phyloP scores from a whole-genome alignment of 1,140 invertebrate genomes.

The Drosophila sucinea region DNA sequence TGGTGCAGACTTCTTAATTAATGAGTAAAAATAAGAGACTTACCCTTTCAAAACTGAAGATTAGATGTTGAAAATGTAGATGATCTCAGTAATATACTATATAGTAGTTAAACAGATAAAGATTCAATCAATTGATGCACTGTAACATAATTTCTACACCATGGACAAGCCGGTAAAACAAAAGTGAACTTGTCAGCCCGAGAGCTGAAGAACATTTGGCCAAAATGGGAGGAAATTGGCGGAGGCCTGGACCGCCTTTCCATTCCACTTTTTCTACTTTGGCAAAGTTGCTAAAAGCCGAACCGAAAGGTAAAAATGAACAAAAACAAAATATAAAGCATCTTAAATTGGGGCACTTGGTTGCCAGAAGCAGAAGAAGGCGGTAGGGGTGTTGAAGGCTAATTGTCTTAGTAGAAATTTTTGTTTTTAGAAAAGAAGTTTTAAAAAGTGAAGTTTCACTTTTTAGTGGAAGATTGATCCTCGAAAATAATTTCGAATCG shows the following conservation, averaged over 20 bases:
- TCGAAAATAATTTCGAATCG: no score
- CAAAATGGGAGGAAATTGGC: slow-evolving; percentile 28
- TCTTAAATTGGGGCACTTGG: slow-evolving; percentile 10
- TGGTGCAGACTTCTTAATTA: not conserved
- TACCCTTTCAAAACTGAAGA: slow-evolving; percentile 1
- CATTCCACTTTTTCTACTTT: slow-evolving; percentile 74
- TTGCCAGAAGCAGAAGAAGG: not conserved
- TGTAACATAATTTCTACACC: not conserved
- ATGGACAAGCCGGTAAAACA: slow-evolving; percentile 25
- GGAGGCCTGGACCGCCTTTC: slow-evolving; percentile 54
- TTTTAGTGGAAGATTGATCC: no score
- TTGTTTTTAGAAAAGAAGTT: no score
- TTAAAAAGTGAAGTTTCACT: no score
- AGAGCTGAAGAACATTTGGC: slow-evolving; percentile 76
- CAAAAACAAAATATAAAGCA: not conserved
- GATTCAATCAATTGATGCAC: slow-evolving; percentile 9
- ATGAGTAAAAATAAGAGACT: not conserved
- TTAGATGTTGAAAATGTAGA: not conserved
- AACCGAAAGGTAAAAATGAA: slow-evolving; percentile 9
- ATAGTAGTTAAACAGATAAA: not conserved
- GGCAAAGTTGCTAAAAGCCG: slow-evolving; percentile 37
- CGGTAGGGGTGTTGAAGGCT: not conserved
- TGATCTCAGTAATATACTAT: not conserved
- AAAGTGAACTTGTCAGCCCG: slow-evolving; percentile 67
- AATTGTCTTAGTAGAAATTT: not conserved